Conservation (phyloP, 92 coral and sea anemone species). For the Bergia puertoricense region DNA sequence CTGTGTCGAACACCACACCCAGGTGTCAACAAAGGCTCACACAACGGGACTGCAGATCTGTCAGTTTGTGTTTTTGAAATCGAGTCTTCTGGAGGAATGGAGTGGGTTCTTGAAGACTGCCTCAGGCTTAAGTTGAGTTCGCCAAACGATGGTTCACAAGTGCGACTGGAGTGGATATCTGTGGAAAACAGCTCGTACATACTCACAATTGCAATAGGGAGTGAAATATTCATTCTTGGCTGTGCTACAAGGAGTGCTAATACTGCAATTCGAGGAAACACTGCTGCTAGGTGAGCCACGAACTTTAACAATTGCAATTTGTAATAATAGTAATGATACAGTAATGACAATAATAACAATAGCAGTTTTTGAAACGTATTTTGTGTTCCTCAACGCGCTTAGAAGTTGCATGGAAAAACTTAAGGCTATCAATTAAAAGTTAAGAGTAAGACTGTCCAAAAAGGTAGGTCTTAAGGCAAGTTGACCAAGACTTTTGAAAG, state of each 20-base stretch:
- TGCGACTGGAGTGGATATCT: slow-evolving; percentile 92
- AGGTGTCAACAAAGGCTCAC: slow-evolving; percentile 30
- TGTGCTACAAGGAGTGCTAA: slow-evolving; percentile 78
- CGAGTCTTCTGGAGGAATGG: slow-evolving; percentile 94
- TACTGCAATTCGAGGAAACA: slow-evolving; percentile 68
- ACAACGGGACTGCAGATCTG: slow-evolving; percentile 43
- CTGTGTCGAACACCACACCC: slow-evolving; percentile 52
- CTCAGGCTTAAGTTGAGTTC: slow-evolving; percentile 69
- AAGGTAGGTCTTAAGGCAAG: no score
- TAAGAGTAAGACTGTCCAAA: no score
- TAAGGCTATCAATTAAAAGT: no score
- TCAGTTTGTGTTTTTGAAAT: slow-evolving; percentile 94
- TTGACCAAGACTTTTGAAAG: no score
- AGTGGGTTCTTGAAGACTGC: slow-evolving; percentile 92
- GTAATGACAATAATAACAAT: no score
- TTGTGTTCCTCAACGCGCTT: no score
- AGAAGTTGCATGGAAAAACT: no score
- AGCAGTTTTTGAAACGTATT: no score
- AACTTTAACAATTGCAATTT: background rate
- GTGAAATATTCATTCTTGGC: slow-evolving; percentile 80
- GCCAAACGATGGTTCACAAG: slow-evolving; percentile 67
- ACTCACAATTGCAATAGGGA: slow-evolving; percentile 81
- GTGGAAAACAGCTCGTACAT: slow-evolving; percentile 91
- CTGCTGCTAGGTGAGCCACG: slow-evolving; percentile 37
- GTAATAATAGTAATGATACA: background rate